These are phyloP conservation scores for Ailuropoda melanoleuca DNA, from an alignment of 2,113 vertebrate species.

Conservation along the genomic window DNA sequence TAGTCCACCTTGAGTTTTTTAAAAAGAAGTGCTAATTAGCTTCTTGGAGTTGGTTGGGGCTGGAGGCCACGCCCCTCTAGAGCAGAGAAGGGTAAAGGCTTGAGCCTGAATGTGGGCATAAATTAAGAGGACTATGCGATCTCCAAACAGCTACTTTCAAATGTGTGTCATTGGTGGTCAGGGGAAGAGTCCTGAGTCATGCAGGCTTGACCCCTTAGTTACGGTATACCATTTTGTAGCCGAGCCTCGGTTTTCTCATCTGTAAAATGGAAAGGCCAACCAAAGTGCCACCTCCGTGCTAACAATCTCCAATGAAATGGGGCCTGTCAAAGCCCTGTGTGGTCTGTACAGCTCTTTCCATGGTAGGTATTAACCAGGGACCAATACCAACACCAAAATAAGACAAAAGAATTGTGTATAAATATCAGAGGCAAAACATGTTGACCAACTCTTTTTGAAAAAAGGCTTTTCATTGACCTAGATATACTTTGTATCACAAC, in stretches of 20 bases:
- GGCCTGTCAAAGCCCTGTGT: not conserved
- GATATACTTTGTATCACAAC: not conserved
- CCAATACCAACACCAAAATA: not conserved
- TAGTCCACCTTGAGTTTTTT: conserved; percentile 49
- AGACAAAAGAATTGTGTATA: not conserved
- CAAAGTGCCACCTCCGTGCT: not conserved
- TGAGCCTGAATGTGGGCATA: not conserved
- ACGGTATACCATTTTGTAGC: not conserved
- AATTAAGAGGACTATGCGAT: not conserved
- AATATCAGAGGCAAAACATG: not conserved
- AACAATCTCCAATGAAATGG: not conserved
- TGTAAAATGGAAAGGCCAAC: not conserved
- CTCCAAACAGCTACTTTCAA: not conserved
- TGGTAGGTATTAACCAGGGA: not conserved
- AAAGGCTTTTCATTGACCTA: not conserved
- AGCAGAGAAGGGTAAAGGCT: not conserved
- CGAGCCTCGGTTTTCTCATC: not conserved
- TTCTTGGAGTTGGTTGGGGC: conserved; percentile 15
- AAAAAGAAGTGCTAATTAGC: conserved; percentile 66
- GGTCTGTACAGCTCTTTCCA: not conserved
- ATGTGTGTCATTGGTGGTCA: not conserved
- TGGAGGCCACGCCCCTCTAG: not conserved
- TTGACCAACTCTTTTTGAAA: not conserved
- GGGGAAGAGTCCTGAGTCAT: not conserved
- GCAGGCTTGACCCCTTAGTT: not conserved